Conservation (phyloP, 2,113 vertebrate genomes). For the Lepus americanus region DNA sequence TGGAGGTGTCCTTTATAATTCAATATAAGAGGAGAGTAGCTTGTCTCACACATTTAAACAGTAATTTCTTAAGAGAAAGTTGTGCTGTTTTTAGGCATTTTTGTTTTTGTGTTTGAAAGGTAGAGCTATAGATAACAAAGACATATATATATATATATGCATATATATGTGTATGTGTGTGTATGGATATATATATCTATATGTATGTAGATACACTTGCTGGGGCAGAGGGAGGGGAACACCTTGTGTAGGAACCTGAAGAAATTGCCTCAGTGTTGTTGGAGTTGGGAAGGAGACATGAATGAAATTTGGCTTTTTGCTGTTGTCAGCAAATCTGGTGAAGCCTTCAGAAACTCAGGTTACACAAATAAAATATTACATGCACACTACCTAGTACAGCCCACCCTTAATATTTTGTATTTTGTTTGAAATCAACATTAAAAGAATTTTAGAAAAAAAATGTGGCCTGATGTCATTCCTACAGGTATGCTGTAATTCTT, state of each 20-base stretch:
- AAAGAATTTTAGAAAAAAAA: conserved; percentile 43
- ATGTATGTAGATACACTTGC: background rate
- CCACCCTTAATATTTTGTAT: conserved; percentile 41
- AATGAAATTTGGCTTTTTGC: conserved; percentile 6
- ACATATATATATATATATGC: no score
- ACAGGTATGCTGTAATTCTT: background rate
- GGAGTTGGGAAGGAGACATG: background rate
- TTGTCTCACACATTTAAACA: background rate
- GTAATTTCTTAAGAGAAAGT: background rate
- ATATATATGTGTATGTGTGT: no score
- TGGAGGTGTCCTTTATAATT: background rate
- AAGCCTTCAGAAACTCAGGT: conserved; percentile 14
- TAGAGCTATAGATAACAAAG: no score
- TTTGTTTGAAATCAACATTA: conserved; percentile 47
- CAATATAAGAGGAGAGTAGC: background rate
- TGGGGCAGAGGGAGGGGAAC: background rate
- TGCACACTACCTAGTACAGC: background rate
- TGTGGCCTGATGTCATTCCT: background rate
- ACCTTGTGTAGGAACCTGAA: background rate
- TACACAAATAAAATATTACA: conserved; percentile 49
- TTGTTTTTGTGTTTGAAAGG: no score
- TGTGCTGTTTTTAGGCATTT: background rate
- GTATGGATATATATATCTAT: no score
- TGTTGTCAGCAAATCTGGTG: background rate
- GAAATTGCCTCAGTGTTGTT: background rate